Evolutionary conservation across 2,888 invertebrate genomes (phyloP), one percentile per base, ranked within the genome.

Genomic region (Syrista parreyssii): DNA sequence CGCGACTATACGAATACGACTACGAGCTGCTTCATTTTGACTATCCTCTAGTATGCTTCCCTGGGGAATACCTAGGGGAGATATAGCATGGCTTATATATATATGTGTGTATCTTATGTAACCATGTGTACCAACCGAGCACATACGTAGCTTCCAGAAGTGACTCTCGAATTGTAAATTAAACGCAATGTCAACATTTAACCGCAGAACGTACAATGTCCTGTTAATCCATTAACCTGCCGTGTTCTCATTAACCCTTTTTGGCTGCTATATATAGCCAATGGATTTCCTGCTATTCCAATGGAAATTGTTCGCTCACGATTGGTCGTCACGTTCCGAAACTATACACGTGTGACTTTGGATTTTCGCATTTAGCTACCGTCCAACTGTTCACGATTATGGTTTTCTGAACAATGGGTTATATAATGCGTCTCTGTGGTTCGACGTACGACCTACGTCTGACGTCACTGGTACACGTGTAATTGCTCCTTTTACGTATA

Each of bases 161-260:
- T 72, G 68, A 71, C 74, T 68, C 36, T n/a, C 82, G 83, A 83
- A 82, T 78, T 79, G 82, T 80, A 83, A 86, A 86, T 82, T 83
- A 85, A 84, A 82, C 82, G 80, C 80, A 82, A 84, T 71, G 75
- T 79, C 76, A 76, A 75, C 73, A 75, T 79, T 77, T 23, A 79
- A 75, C 83, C 79, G 73, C 84, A 83, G 83, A 82, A 82, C 78
- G 76, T 80, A 78, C 36, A 30, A 79, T 80, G 84, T 85, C 83
- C 86, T 86, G 84, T 81, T 84, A 84, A 87, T 82, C 86, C 85
- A 86, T 84, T 85, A 86, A 84, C 84, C 84, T 79, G 76, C 76
- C 79, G 78, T 79, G 82, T 77, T 82, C 83, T 82, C 82, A 84
- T 84, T 83, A 83, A 82, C 82, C 84, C 81, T 82, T 72, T 73